phyloP scores from a whole-genome alignment of 1,140 invertebrate species.

The Lucilia sericata region DNA sequence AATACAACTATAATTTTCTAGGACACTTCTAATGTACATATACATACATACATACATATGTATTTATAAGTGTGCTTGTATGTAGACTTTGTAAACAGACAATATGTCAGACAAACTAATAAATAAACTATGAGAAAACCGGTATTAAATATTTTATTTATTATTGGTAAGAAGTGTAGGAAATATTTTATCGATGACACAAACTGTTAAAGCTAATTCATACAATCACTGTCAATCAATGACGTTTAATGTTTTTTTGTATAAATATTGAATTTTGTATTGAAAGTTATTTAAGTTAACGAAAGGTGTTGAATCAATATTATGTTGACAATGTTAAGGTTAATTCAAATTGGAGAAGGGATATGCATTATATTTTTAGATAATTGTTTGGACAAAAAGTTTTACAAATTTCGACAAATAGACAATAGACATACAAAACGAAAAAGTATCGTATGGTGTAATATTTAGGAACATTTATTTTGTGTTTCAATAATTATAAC shows the following conservation, averaged over 20 bases:
- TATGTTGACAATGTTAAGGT: too few relatives aligned
- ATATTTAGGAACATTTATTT: too few relatives aligned
- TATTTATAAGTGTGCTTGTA: background rate
- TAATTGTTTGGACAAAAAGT: too few relatives aligned
- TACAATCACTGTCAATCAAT: background rate
- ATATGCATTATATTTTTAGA: too few relatives aligned
- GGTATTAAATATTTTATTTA: background rate
- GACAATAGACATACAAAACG: too few relatives aligned
- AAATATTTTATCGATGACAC: constrained; percentile 3
- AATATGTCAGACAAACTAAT: background rate
- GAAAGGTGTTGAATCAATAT: too few relatives aligned
- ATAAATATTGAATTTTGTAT: background rate
- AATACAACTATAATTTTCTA: too few relatives aligned
- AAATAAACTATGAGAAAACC: background rate
- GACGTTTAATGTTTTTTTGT: background rate
- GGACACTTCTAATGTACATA: background rate
- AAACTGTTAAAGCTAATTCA: constrained; percentile 4
- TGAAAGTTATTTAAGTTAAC: too few relatives aligned
- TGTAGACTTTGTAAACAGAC: background rate
- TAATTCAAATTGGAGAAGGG: too few relatives aligned
- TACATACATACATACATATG: background rate
- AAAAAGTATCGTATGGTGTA: too few relatives aligned
- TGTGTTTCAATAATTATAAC: too few relatives aligned
- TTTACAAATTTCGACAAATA: too few relatives aligned
- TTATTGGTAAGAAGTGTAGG: background rate